Evolutionary conservation across 2,797 vertebrate genomes (phyloP).

Genomic region (Girardinus metallicus): DNA sequence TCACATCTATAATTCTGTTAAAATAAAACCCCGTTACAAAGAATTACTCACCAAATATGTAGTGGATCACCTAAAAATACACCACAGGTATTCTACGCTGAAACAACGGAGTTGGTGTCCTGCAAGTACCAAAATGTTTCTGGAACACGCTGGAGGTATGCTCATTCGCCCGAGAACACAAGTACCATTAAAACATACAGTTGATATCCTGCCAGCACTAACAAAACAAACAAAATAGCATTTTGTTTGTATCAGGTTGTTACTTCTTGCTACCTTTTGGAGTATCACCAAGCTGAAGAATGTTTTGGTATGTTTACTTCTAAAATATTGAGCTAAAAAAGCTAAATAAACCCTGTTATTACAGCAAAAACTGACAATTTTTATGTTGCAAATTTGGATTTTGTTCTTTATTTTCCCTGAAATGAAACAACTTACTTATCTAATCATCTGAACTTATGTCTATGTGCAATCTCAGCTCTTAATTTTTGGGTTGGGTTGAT

Average conservation of each 20-base stretch:
- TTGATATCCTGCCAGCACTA: not conserved
- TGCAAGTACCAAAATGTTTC: not conserved
- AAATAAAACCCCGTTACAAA: no score
- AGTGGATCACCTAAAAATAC: not conserved
- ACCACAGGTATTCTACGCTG: not conserved
- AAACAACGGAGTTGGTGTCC: not conserved
- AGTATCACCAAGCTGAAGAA: not conserved
- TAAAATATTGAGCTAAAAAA: not conserved
- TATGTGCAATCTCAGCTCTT: not conserved
- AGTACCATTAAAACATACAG: not conserved
- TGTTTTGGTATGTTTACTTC: not conserved
- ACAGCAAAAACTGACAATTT: not conserved
- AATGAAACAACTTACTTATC: not conserved
- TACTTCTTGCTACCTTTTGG: not conserved
- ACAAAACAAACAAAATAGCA: no score
- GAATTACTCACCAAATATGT: not conserved
- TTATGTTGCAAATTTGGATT: not conserved
- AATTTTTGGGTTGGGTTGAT: not conserved
- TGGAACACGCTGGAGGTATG: not conserved
- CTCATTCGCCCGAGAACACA: not conserved
- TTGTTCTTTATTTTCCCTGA: not conserved
- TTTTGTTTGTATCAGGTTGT: no score
- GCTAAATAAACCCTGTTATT: not conserved
- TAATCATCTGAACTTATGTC: not conserved
- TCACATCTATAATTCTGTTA: no score